Conservation (phyloP, 2,888 invertebrate species). For the Scrobipalpa atriplicella region DNA sequence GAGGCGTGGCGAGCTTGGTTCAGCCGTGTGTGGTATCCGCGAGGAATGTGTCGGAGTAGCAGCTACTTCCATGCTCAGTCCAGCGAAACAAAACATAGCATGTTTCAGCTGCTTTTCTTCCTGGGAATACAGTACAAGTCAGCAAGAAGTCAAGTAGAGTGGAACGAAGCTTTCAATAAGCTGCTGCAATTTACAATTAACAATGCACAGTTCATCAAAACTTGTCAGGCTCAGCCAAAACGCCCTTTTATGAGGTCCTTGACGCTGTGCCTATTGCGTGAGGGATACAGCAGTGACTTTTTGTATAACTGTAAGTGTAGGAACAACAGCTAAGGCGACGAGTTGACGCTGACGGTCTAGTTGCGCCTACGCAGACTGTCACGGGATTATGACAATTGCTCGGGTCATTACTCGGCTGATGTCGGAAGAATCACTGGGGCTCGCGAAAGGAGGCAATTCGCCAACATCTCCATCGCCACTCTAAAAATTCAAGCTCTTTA, state of each 20-base stretch:
- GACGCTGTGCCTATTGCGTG: too few relatives aligned
- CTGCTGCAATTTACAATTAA: too few relatives aligned
- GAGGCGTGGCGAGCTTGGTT: slow-evolving; percentile 42
- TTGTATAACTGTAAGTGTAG: neutral
- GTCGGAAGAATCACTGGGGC: slow-evolving; percentile 15
- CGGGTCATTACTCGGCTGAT: slow-evolving; percentile 30
- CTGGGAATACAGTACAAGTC: too few relatives aligned
- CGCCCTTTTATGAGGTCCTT: too few relatives aligned
- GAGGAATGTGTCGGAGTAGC: slow-evolving; percentile 46
- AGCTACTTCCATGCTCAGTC: neutral
- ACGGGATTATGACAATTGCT: slow-evolving; percentile 17
- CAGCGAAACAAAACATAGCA: too few relatives aligned
- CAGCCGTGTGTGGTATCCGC: slow-evolving; percentile 35
- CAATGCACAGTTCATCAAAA: too few relatives aligned
- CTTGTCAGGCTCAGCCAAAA: too few relatives aligned
- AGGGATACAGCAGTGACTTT: too few relatives aligned
- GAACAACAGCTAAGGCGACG: slow-evolving; percentile 29
- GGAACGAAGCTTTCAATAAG: too few relatives aligned
- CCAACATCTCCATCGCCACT: neutral
- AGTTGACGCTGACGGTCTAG: slow-evolving; percentile 30
- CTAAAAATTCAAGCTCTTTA: neutral
- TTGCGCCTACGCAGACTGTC: slow-evolving; percentile 40
- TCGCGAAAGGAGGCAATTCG: neutral
- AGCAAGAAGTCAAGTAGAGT: too few relatives aligned
- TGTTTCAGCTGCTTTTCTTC: too few relatives aligned